Evolutionary conservation across 2,113 vertebrate species (phyloP), one percentile per base, ranked within the genome.

Genomic region (Nematolebias whitei): DNA sequence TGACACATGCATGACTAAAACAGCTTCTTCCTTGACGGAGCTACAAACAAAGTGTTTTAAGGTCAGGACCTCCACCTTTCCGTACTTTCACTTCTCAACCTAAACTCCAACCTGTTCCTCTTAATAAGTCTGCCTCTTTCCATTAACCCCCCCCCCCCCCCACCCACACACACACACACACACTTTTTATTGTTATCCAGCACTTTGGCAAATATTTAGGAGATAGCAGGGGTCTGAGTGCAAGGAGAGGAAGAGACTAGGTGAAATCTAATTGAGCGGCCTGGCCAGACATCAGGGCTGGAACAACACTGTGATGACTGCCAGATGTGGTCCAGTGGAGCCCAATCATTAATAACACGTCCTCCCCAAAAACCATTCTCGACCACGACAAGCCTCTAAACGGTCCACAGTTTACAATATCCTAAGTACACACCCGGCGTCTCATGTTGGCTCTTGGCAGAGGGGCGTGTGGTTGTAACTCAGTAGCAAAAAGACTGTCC

Each of bases 181-280:
- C 41, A 67, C 70, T 49, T 79, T 81, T 79, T 29, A 79, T 71
- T 53, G 40, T 50, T 63, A 63, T 83, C 71, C 76, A 67, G 71
- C 41, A 39, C 80, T 71, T 62, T 58, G 58, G 83, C 76, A 67
- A 88, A 65, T 54, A 54, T 78, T 60, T 20, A 66, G 57, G 79
- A 87, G 89, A 91, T 92, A 88, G 87, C 88, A 79, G 76, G 68
- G 78, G 71, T 77, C 76, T 53, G 78, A 73, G 79, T 75, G 68
- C 72, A 50, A 80, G 73, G 61, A 78, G 84, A 92, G 86, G 89
- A 92, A 91, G 87, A 89, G 88, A 83, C 88, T 87, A 84, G 89
- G 88, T 90, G 87, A 84, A 91, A 91, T 91, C 84, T 90, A 91
- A 92, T 92, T 92, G 90, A 87, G 85, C 83, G 61, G 84, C 85